phyloP scores from a whole-genome alignment of 2,888 invertebrate genomes.

The Caenorhabditis sp. region DNA sequence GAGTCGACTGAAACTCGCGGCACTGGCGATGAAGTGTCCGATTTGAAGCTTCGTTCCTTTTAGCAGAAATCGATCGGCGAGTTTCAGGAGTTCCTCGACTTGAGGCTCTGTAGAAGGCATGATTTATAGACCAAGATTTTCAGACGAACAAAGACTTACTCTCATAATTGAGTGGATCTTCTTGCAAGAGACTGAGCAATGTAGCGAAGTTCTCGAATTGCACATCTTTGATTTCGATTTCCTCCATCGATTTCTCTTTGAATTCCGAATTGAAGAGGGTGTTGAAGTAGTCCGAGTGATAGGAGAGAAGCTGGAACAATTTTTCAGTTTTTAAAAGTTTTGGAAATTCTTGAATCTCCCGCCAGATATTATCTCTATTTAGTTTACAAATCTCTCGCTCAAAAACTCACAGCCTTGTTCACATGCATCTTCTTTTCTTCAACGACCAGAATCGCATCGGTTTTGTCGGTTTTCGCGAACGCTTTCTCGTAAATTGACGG shows the following conservation, averaged over 20 bases:
- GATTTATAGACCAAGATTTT: too few species aligned
- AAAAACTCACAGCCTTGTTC: conserved; percentile 71
- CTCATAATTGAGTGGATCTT: too few species aligned
- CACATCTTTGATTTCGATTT: conserved; percentile 36
- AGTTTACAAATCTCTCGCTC: not conserved
- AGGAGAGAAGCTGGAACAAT: conserved; percentile 26
- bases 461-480: conserved; percentile 31
- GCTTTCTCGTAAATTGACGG: too few species aligned
- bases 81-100: too few species aligned
- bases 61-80: not conserved
- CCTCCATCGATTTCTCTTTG: conserved; percentile 34
- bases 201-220: conserved; percentile 7
- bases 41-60: too few species aligned
- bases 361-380: not conserved
- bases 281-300: conserved; percentile 24
- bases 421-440: conserved; percentile 75
- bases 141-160: too few species aligned
- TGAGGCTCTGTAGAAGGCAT: too few species aligned
- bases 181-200: too few species aligned
- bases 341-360: not conserved
- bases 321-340: not conserved
- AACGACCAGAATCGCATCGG: conserved; percentile 75
- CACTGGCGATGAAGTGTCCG: too few species aligned
- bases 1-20: too few species aligned
- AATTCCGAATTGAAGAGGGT: conserved; percentile 27